phyloP scores from a whole-genome alignment of 2,888 invertebrate genomes.

The Drosophila lutescens region DNA sequence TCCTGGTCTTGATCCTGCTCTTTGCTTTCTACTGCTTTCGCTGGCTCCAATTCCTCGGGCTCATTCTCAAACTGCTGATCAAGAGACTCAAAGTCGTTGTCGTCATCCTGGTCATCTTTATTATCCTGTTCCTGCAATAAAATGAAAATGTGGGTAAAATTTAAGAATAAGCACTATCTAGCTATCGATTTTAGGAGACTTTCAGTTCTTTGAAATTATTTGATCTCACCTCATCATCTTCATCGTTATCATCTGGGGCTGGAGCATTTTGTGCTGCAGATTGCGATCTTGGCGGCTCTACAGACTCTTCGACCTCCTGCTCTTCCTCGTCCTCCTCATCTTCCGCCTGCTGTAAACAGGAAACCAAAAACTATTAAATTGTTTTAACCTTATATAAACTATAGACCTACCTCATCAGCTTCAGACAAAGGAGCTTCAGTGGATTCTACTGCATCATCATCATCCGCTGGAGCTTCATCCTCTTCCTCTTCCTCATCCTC shows the following conservation, averaged over 20 bases:
- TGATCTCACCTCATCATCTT: conserved; percentile 17
- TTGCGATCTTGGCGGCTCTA: conserved; percentile 49
- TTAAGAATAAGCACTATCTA: too few species aligned
- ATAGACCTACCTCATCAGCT: conserved; percentile 18
- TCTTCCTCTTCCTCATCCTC: conserved; percentile 47
- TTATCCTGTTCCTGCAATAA: conserved; percentile 13
- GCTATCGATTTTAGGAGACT: too few species aligned
- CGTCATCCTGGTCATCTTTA: conserved; percentile 80
- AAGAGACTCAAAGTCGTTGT: conserved; percentile 82
- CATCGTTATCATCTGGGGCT: conserved; percentile 58
- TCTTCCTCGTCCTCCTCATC: conserved; percentile 30
- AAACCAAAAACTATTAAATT: neutral
- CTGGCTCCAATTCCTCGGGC: conserved; percentile 67
- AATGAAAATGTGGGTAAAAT: too few species aligned
- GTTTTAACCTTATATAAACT: neutral
- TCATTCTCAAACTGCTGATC: conserved; percentile 84
- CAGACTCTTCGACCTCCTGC: conserved; percentile 75
- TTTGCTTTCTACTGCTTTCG: conserved; percentile 38
- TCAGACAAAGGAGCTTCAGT: conserved; percentile 37
- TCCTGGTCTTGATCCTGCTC: conserved; percentile 78
- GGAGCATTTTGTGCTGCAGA: conserved; percentile 51
- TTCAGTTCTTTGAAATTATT: too few species aligned
- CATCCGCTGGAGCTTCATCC: conserved; percentile 42
- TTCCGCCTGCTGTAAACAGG: conserved; percentile 36
- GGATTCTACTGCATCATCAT: conserved; percentile 63